These are phyloP conservation scores for Elgonia sp. DNA, from an alignment of 2,888 invertebrate genomes.

Conservation along the genomic window DNA sequence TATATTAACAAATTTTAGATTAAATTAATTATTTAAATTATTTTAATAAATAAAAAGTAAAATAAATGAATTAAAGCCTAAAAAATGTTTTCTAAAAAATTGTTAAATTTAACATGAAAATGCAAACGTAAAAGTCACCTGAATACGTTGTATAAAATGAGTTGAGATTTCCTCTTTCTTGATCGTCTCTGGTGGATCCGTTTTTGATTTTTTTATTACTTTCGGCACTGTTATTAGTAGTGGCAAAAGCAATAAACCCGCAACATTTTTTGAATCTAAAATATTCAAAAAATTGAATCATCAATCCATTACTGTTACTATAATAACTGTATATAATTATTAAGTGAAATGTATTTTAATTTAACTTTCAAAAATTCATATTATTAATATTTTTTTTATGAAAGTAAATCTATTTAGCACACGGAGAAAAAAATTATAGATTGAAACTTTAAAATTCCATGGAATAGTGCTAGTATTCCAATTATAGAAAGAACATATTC, in stretches of 20 bases:
- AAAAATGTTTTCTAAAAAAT: background rate
- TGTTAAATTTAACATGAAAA: conserved; percentile 5
- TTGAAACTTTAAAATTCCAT: too few species aligned
- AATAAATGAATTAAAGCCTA: background rate
- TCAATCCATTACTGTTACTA: too few species aligned
- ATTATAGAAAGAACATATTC: too few species aligned
- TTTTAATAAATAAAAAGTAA: too few species aligned
- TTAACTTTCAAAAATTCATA: too few species aligned
- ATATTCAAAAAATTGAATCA: conserved; percentile 19
- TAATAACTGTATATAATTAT: too few species aligned
- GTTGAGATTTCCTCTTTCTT: conserved; percentile 39
- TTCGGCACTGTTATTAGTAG: conserved; percentile 34
- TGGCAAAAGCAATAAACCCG: conserved; percentile 46
- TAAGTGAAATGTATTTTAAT: conserved; percentile 11
- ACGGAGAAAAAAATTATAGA: too few species aligned
- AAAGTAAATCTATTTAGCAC: too few species aligned
- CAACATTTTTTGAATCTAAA: conserved; percentile 40
- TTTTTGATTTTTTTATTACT: conserved; percentile 20
- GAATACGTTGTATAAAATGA: conserved; percentile 39
- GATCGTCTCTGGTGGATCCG: conserved; percentile 15
- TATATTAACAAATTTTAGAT: too few species aligned
- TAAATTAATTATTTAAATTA: too few species aligned
- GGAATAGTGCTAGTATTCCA: too few species aligned
- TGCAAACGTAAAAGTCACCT: conserved; percentile 9
- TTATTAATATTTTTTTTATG: too few species aligned